Base-by-base conservation (phyloP, 2,113 vertebrate species). In the Vidua macroura region DNA sequence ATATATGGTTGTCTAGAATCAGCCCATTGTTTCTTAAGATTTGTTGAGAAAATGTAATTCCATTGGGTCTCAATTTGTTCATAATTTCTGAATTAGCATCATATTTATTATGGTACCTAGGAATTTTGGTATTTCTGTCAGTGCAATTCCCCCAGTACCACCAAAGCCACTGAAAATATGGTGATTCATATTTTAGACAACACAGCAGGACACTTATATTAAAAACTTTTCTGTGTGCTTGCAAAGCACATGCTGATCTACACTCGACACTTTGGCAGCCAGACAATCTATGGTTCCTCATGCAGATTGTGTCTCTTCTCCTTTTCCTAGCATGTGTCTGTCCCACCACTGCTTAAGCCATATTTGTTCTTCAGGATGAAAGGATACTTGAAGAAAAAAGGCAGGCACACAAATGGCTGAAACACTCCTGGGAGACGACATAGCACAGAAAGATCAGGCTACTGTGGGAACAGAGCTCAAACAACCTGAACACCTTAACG, bases 161-260 rank as follows among this genome's bases (percentile, higher is more conserved):
- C 8, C 35, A 59, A 73, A 84, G 19, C 8, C 15, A 49, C 10
- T 23, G 19, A 64, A 95, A 90, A 66, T 30, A 69, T 0, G 10
- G 16, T 3, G 5, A 48, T 52, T 13, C 21, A 11, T 9, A 14
- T 44, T 80, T 91, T 41, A 25, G 20, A 77, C 11, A 15, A 10
- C 10, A 62, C 2, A 24, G 31, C 4, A 37, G 12, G 2, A 41
- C 9, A 58, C 4, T 35, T 9, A 37, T 0, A 4, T 33, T 53
- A 52, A 83, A 27, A 9, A 62, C 5, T 16, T 51, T 92, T 44
- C 33, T 1, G 1, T 44, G 31, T 41, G 15, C 58, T 63, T 44
- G 33, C 60, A 78, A 74, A 74, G 15, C 19, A 59, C 2, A 24
- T 1, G 1, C 6, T 83, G 39, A 87, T 68, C 41, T 66, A 68